Conservation (phyloP, 1,140 invertebrate species). For the Heliothis subflexa region DNA sequence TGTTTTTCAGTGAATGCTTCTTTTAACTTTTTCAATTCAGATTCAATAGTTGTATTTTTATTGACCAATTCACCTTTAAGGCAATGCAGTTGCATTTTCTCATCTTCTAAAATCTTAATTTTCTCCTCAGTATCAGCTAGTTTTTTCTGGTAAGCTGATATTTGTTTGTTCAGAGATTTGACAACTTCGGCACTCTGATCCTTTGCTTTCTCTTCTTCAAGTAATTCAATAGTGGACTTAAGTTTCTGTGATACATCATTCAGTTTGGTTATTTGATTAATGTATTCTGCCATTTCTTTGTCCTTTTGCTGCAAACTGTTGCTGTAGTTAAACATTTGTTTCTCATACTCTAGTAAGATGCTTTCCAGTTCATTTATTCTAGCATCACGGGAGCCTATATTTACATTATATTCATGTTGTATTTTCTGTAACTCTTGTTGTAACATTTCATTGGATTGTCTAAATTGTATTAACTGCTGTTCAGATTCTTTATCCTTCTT, state of each 20-base stretch:
- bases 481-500: constrained; percentile 70
- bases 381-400: constrained; percentile 66
- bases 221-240: constrained; percentile 81
- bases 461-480: constrained; percentile 58
- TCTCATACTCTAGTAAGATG: constrained; percentile 77
- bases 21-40: constrained; percentile 72
- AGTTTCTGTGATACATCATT: constrained; percentile 83
- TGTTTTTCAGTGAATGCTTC: constrained; percentile 76
- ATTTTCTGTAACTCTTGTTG: constrained; percentile 76
- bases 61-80: constrained; percentile 71
- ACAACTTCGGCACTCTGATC: constrained; percentile 78
- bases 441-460: constrained; percentile 62
- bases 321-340: constrained; percentile 74
- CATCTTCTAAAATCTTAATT: constrained; percentile 75
- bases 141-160: constrained; percentile 81
- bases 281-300: constrained; percentile 81
- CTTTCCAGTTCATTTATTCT: constrained; percentile 78
- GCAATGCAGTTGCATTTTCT: constrained; percentile 71
- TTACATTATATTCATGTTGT: constrained; percentile 71
- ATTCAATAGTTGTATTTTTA: constrained; percentile 65
- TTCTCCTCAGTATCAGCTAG: constrained; percentile 79
- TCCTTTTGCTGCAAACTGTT: constrained; percentile 81
- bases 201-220: constrained; percentile 83
- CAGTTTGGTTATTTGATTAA: constrained; percentile 85
- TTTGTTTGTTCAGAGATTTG: constrained; percentile 82